Evolutionary conservation across 1,140 invertebrate species (phyloP), one percentile per base, ranked within the genome.

Genomic region (Samia ricini): DNA sequence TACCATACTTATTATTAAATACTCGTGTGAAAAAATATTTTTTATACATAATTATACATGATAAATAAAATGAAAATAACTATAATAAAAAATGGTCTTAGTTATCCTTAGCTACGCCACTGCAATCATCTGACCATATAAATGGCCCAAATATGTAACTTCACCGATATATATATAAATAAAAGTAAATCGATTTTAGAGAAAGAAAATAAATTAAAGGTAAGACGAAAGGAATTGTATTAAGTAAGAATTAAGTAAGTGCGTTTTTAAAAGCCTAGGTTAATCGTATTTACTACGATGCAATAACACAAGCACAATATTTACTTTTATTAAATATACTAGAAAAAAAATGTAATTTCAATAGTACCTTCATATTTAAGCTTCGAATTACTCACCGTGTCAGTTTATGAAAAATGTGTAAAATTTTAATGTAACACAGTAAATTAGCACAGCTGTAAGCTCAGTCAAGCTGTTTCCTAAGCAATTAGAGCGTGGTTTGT

Each of bases 401-500:
- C 15, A 42, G 33, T n/a, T n/a, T n/a, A 8, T 8, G n/a, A 42
- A 42, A 42, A 42, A 42, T 10, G 4, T 15, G 33, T 42, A 42
- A 42, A 15, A 15, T 1, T 42, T 42, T 42, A 3, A n/a, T n/a
- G n/a, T n/a, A n/a, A n/a, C n/a, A n/a, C n/a, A n/a, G 33, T 42
- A 42, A 42, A 42, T 33, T 60, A 56, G 60, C 26, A 52, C 65
- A 65, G 64, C 63, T 52, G 57, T 36, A 74, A 74, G 71, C 71
- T 65, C 65, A 63, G 64, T 66, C 62, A 68, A 36, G 18, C 61
- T 55, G 26, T 60, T 61, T 15, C 64, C 56, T 64, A 68, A 64
- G 68, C 71, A 56, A 64, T 61, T 56, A 59, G 65, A 69, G 71
- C 71, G 68, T 73, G 71, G 18, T 60, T 24, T 26, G 66, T 62